phyloP scores from a whole-genome alignment of 2,113 vertebrate species.

The Halcyon senegalensis region DNA sequence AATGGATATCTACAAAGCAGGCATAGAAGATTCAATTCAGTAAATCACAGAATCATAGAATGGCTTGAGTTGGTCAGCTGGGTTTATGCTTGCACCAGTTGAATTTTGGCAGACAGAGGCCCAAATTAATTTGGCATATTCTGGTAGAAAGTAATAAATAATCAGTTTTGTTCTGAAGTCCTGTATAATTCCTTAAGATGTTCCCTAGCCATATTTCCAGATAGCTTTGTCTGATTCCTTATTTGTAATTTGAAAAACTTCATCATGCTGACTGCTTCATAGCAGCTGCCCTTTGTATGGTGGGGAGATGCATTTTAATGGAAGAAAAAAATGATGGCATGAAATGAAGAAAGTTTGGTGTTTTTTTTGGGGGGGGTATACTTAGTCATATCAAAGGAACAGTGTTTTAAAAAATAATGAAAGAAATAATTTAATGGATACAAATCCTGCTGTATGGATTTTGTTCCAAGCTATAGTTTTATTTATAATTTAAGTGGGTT shows the following conservation, averaged over 20 bases:
- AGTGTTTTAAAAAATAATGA: not conserved
- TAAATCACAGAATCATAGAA: not conserved
- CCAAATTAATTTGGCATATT: not conserved
- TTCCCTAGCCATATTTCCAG: not conserved
- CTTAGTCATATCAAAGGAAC: not conserved
- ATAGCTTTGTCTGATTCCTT: not conserved
- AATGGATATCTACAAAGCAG: not conserved
- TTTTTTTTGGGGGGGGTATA: not conserved
- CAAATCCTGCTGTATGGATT: not conserved
- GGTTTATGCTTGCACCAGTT: not conserved
- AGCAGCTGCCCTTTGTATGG: not conserved
- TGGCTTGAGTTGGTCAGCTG: not conserved
- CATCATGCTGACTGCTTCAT: not conserved
- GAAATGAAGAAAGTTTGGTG: not conserved
- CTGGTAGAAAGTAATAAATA: not conserved
- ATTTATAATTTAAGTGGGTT: not conserved
- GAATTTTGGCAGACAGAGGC: not conserved
- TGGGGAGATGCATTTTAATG: not conserved
- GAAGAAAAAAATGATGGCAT: not conserved
- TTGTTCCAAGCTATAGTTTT: not conserved
- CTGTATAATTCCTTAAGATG: not conserved
- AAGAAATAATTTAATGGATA: not conserved
- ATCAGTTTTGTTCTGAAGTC: not conserved
- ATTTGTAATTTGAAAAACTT: not conserved
- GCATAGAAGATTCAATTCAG: not conserved